Evolutionary conservation across 1,140 invertebrate genomes (phyloP), one percentile per base, ranked within the genome.

Genomic region (Leucophenga varia): DNA sequence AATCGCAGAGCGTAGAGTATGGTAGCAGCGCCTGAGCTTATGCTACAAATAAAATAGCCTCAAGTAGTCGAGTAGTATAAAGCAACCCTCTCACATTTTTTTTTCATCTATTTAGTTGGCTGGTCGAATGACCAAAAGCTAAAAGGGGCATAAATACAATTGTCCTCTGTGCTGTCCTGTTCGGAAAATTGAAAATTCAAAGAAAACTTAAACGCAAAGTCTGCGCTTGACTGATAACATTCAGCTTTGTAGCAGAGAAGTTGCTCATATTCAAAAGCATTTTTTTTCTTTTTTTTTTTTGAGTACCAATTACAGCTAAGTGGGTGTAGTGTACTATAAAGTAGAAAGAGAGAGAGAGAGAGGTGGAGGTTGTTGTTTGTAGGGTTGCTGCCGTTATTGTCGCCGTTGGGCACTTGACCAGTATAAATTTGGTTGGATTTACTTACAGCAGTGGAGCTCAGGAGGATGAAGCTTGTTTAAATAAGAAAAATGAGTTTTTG

Each of bases 181-280:
- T n/a, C 16, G 4, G 32, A 14, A 12, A 19, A 16, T 17, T 37
- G 16, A 37, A 37, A 37, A 37, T 37, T 37, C 35, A 37, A 37
- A 37, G 35, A 6, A 6, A 31, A 14, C 36, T 30, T 14, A 44
- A 56, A 49, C 48, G 34, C 22, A 10, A 25, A 25, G 59, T 60
- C 63, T 67, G 63, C 54, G 54, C 14, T 35, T 49, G 56, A 67
- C 59, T 67, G 63, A 67, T 67, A 67, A 67, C 63, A 54, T 67
- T 63, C 56, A n/a, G n/a, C n/a, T n/a, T n/a, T n/a, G n/a, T n/a
- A n/a, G n/a, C n/a, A 67, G 49, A 38, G 21, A 56, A 40, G 40
- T 20, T 14, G 20, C 16, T 14, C 9, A 22, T 21, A 18, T 30
- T 32, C 30, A 16, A 30, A 40, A 45, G 52, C 50, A 55, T n/a